Evolutionary conservation across 2,888 invertebrate species (phyloP).

Genomic region (Acleris sparsana): DNA sequence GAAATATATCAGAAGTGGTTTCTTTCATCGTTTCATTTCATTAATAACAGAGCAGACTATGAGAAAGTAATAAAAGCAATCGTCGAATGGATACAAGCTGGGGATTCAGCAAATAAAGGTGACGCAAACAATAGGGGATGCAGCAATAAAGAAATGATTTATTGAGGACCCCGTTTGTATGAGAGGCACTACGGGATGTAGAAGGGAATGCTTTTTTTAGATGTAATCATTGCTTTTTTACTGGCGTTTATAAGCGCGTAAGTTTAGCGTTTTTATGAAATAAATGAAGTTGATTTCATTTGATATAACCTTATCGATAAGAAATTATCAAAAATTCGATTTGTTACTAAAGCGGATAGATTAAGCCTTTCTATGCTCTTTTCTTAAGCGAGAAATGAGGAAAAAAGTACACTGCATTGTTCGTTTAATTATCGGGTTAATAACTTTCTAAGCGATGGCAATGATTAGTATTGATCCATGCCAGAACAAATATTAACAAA

Average conservation of each 20-base stretch:
- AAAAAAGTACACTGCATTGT: constrained; percentile 8
- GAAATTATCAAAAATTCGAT: too few relatives aligned
- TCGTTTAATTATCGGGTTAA: constrained; percentile 27
- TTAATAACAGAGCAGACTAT: constrained; percentile 39
- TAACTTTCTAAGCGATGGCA: constrained; percentile 34
- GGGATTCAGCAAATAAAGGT: constrained; percentile 61
- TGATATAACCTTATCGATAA: too few relatives aligned
- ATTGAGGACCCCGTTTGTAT: constrained; percentile 61
- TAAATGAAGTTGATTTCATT: too few relatives aligned
- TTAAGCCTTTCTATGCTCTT: background rate
- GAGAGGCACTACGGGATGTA: constrained; percentile 48
- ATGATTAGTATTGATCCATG: constrained; percentile 25
- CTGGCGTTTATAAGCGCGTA: too few relatives aligned
- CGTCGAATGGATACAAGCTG: constrained; percentile 49
- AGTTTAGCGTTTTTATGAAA: too few relatives aligned
- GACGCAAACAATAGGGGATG: constrained; percentile 61
- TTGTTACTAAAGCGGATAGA: background rate
- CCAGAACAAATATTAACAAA: too few relatives aligned
- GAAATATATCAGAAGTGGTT: constrained; percentile 9
- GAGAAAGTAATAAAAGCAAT: constrained; percentile 48
- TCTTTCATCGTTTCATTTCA: constrained; percentile 34
- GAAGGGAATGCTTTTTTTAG: constrained; percentile 41
- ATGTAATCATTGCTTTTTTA: too few relatives aligned
- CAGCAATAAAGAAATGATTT: constrained; percentile 73
- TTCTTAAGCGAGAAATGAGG: background rate